These are phyloP conservation scores for Agraylea sexmaculata DNA, from an alignment of 1,140 invertebrate genomes.

Conservation along the genomic window DNA sequence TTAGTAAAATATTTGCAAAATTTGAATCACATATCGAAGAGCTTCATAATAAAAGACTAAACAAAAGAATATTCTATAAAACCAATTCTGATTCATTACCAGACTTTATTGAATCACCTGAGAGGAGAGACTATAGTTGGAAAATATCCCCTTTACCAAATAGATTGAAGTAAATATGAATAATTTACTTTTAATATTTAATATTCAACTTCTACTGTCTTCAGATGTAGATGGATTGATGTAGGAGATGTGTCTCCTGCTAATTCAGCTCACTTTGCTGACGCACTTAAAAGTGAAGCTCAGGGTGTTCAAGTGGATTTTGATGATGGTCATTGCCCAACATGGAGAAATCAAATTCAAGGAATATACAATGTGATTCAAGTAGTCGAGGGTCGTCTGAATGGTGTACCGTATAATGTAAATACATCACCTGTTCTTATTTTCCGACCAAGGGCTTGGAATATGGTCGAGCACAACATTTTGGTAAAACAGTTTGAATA, in stretches of 20 bases:
- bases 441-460: slow-evolving; percentile 60
- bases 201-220: slow-evolving; percentile 21
- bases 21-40: slow-evolving; percentile 36
- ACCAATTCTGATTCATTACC: slow-evolving; percentile 13
- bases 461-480: slow-evolving; percentile 61
- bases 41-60: slow-evolving; percentile 31
- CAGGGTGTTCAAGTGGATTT: slow-evolving; percentile 52
- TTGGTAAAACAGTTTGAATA: slow-evolving; percentile 29
- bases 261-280: slow-evolving; percentile 41
- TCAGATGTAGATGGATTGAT: slow-evolving; percentile 42
- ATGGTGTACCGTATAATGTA: slow-evolving; percentile 36
- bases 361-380: slow-evolving; percentile 52
- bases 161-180: slow-evolving; percentile 32
- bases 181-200: background rate
- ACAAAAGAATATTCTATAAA: slow-evolving; percentile 26
- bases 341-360: slow-evolving; percentile 55
- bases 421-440: slow-evolving; percentile 47
- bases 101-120: slow-evolving; percentile 27
- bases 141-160: slow-evolving; percentile 41
- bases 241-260: slow-evolving; percentile 49
- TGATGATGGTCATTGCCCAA: slow-evolving; percentile 63
- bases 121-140: slow-evolving; percentile 37
- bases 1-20: slow-evolving; percentile 31
- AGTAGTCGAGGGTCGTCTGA: slow-evolving; percentile 42
- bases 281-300: slow-evolving; percentile 39